phyloP scores from a whole-genome alignment of 2,113 vertebrate species.

The Anser brachyrhynchus region DNA sequence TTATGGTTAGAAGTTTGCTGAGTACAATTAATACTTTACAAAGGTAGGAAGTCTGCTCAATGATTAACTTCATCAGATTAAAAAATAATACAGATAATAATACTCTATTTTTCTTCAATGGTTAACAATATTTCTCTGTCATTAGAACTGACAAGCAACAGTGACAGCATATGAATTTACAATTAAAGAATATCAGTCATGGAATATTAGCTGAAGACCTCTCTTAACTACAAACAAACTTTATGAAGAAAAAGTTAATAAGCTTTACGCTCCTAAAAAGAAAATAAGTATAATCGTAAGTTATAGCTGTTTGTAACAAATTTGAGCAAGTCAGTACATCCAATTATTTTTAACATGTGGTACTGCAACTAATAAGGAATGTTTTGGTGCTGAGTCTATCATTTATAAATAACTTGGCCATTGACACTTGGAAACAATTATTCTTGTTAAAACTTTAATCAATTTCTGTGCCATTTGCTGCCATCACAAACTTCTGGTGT shows the following conservation, averaged over 20 bases:
- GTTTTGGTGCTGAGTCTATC: neutral
- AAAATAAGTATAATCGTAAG: neutral
- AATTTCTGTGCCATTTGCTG: neutral
- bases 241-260: neutral
- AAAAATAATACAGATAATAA: neutral
- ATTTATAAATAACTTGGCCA: neutral
- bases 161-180: neutral
- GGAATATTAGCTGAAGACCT: neutral
- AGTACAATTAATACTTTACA: neutral
- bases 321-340: neutral
- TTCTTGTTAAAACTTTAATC: neutral
- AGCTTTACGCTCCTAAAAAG: neutral
- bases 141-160: neutral
- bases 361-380: neutral
- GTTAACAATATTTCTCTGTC: neutral
- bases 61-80: neutral
- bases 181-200: neutral
- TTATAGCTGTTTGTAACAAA: neutral
- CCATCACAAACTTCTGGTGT: neutral
- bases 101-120: neutral
- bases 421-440: too few species aligned
- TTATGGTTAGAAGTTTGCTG: neutral
- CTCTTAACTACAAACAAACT: neutral
- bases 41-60: neutral
- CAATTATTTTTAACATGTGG: neutral